phyloP scores from a whole-genome alignment of 2,797 vertebrate genomes.

The Lutjanus campechanus region DNA sequence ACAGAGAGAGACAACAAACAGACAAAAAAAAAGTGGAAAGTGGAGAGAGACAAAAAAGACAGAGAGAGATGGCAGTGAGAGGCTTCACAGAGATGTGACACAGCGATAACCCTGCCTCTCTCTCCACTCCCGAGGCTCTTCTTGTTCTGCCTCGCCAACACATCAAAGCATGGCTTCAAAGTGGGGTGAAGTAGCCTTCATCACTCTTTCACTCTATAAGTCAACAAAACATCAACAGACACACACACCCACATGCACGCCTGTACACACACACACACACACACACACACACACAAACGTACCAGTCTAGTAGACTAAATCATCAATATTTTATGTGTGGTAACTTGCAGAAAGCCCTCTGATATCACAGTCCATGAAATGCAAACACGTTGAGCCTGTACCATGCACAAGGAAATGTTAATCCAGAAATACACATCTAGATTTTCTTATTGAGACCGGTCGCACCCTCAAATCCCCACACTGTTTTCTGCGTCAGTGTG shows the following conservation, averaged over 20 bases:
- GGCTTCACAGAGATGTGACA: slow-evolving; percentile 36
- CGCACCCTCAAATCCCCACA: neutral
- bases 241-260: no score
- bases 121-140: slow-evolving; percentile 20
- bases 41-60: slow-evolving; percentile 20
- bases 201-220: slow-evolving; percentile 20
- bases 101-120: slow-evolving; percentile 32
- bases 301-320: neutral
- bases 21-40: slow-evolving; percentile 26
- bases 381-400: neutral
- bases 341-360: slow-evolving; percentile 3
- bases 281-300: neutral
- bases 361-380: slow-evolving; percentile 12
- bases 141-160: slow-evolving; percentile 25
- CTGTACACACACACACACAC: neutral
- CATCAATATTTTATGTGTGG: slow-evolving; percentile 15
- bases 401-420: neutral
- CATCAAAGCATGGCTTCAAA: slow-evolving; percentile 70
- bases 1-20: slow-evolving; percentile 30
- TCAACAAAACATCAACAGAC: slow-evolving; percentile 16
- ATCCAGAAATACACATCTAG: neutral
- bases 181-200: slow-evolving; percentile 55
- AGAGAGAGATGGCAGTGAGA: slow-evolving; percentile 4
- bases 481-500: neutral
- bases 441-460: neutral